Conservation (phyloP, 2,888 invertebrate species). For the Epirrhoe tristata region DNA sequence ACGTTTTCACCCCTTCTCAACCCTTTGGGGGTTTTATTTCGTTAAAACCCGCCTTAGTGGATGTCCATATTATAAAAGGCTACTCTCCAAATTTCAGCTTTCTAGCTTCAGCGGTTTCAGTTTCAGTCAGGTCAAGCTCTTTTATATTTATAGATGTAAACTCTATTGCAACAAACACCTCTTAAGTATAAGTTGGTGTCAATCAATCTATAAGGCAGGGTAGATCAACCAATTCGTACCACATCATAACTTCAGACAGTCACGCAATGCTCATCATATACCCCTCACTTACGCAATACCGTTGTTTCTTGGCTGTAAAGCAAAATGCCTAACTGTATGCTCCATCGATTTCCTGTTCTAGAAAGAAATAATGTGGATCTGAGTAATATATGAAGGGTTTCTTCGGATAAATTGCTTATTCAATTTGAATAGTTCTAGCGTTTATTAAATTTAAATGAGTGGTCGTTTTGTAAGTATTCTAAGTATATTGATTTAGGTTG, state of each 20-base stretch:
- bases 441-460: slow-evolving; percentile 1
- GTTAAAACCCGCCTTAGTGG: too few relatives aligned
- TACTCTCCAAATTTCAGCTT: too few relatives aligned
- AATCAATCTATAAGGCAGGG: not conserved
- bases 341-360: slow-evolving; percentile 22
- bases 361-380: slow-evolving; percentile 21
- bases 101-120: too few relatives aligned
- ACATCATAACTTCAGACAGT: slow-evolving; percentile 14
- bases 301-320: slow-evolving; percentile 20
- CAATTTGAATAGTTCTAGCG: not conserved
- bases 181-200: too few relatives aligned
- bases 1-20: too few relatives aligned
- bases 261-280: slow-evolving; percentile 29
- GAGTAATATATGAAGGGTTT: slow-evolving; percentile 19
- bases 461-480: not conserved
- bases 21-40: too few relatives aligned
- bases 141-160: too few relatives aligned
- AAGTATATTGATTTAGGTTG: too few relatives aligned
- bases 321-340: slow-evolving; percentile 22
- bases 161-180: too few relatives aligned
- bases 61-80: too few relatives aligned
- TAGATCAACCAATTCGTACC: not conserved
- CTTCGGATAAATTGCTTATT: slow-evolving; percentile 13
- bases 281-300: slow-evolving; percentile 26
- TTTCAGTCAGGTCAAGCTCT: too few relatives aligned